Base-by-base conservation (phyloP, 2,113 vertebrate species). In the Gymnarchus niloticus region DNA sequence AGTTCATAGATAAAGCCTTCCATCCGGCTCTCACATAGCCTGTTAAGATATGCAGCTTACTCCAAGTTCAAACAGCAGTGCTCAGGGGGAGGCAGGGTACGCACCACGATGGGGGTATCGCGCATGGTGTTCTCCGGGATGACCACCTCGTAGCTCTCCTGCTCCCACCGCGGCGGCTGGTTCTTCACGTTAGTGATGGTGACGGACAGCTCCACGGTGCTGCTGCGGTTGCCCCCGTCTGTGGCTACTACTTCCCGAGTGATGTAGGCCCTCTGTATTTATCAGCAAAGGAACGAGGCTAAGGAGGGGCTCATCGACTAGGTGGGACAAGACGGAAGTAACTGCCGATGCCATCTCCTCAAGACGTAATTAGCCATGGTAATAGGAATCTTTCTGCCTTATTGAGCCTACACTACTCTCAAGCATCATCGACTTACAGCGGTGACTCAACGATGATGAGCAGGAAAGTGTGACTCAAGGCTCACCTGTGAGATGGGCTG, bases 101-200 rank as follows among this genome's bases (percentile, higher is more conserved):
- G 14, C 92, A 96, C 95, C 93, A 96, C 92, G 51, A 95, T 17
- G 21, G 93, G 87, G 0, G 93, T 90, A 93, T 96, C 95, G 83
- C 93, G 91, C 83, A 95, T 92, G 0, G 93, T 94, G 84, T 96
- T 97, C 87, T 96, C 96, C 2, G 94, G 95, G 87, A 97, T 94
- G 89, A 96, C 91, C 78, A 96, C 93, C 44, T 93, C 93, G 86
- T 97, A 95, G 89, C 88, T 94, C 76, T 95, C 94, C 87, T 91
- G 94, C 65, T 95, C 96, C 97, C 97, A 98, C 86, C 94, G 95
- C 0, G 96, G 96, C 28, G 95, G 96, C 88, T 97, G 96, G 87
- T 96, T 97, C 90, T 96, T 95, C 86, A 95, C 95, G 51, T 94
- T 96, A 65, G 94, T 97, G 90, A 96, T 91, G 88, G 94, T 95